phyloP scores from a whole-genome alignment of 2,113 vertebrate genomes.

The Ondatra zibethicus region DNA sequence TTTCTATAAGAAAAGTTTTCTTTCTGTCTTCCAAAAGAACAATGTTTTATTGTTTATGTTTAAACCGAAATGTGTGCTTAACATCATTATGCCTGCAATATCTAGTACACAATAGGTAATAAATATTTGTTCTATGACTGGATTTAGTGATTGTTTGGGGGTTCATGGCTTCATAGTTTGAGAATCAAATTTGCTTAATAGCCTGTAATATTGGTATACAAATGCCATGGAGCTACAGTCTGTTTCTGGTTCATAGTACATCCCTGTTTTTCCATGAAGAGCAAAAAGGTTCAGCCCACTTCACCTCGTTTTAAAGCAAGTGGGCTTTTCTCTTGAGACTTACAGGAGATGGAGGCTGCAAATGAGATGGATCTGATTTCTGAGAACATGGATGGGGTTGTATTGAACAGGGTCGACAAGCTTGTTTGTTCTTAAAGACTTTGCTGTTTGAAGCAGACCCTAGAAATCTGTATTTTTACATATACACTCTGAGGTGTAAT shows the following conservation, averaged over 20 bases:
- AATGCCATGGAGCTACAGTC: not conserved
- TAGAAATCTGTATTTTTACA: not conserved
- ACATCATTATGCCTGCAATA: not conserved
- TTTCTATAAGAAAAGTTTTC: not conserved
- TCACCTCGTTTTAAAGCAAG: conserved; percentile 42
- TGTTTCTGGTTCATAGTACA: not conserved
- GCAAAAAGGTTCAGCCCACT: not conserved
- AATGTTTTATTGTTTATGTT: not conserved
- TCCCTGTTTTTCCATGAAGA: not conserved
- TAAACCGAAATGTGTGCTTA: not conserved
- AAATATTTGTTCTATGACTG: not conserved
- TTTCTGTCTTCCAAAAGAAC: conserved; percentile 29
- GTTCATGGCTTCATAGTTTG: not conserved
- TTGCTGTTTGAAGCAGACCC: not conserved
- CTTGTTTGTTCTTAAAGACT: not conserved
- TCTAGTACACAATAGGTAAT: not conserved
- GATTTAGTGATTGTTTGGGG: not conserved
- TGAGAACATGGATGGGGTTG: not conserved
- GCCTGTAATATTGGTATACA: not conserved
- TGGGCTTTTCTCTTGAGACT: not conserved
- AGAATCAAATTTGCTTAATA: not conserved
- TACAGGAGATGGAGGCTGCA: not conserved
- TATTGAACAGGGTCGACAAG: not conserved
- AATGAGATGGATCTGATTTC: not conserved
- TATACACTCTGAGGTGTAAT: not conserved